A percentile compares a stretch with the other conserved stretches of the same genome.
Conservation (phyloP, 2,888 invertebrate genomes). For the Sympetrum striolatum region DNA sequence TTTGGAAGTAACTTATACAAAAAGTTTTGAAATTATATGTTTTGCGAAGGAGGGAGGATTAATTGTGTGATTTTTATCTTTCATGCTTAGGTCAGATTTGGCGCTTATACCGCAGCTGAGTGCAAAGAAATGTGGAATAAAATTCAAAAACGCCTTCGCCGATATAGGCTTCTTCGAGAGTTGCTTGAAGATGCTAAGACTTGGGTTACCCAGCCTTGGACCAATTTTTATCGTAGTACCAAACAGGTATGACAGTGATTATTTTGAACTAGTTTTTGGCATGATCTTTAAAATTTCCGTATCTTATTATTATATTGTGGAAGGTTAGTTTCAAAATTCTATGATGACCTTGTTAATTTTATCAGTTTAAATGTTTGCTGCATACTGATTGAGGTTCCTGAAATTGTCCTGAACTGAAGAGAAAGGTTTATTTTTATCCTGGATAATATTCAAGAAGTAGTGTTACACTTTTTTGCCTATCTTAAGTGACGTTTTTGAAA, state of each 20-base stretch:
- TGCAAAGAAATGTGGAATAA: conserved; percentile 62
- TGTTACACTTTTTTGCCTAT: too few relatives aligned
- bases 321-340: too few relatives aligned
- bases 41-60: neutral
- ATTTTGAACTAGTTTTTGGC: neutral
- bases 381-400: neutral
- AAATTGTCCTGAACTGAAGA: neutral
- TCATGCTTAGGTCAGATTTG: conserved; percentile 59
- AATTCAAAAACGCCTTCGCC: conserved; percentile 59
- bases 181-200: conserved; percentile 61
- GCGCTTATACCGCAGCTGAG: conserved; percentile 59
- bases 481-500: too few relatives aligned
- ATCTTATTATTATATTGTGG: too few relatives aligned
- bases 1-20: too few relatives aligned
- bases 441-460: too few relatives aligned
- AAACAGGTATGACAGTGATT: conserved; percentile 52
- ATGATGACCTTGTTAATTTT: too few relatives aligned
- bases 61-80: neutral
- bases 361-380: too few relatives aligned
- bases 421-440: too few relatives aligned
- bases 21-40: neutral
- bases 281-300: too few relatives aligned
- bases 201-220: conserved; percentile 61
- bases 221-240: conserved; percentile 56
- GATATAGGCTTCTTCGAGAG: conserved; percentile 61